These are phyloP conservation scores for Octonoba sinensis DNA, from an alignment of 2,888 invertebrate species.

Conservation along the genomic window DNA sequence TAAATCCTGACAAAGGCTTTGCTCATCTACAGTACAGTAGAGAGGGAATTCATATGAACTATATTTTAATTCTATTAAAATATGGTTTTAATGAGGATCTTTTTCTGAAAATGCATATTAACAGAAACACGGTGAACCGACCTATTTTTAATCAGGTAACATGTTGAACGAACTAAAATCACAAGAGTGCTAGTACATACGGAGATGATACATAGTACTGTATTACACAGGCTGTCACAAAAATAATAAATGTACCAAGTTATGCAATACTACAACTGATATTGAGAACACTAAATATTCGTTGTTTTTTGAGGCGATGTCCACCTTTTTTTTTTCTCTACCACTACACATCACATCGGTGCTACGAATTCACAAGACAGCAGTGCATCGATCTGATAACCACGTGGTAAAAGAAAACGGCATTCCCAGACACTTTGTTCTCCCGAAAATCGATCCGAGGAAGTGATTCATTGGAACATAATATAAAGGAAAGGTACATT, in stretches of 20 bases:
- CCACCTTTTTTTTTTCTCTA: slow-evolving; percentile 48
- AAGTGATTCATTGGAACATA: background rate
- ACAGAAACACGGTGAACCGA: no score
- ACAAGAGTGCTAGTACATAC: slow-evolving; percentile 16
- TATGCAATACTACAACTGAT: slow-evolving; percentile 51
- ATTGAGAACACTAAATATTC: slow-evolving; percentile 60
- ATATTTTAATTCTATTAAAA: no score
- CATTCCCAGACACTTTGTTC: slow-evolving; percentile 14
- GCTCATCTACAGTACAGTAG: no score
- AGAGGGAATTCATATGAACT: no score
- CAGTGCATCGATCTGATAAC: slow-evolving; percentile 8
- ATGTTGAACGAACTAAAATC: slow-evolving; percentile 17
- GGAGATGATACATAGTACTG: slow-evolving; percentile 20
- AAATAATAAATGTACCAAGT: slow-evolving; percentile 47
- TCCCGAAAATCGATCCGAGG: slow-evolving; percentile 44
- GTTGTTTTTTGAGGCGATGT: slow-evolving; percentile 60
- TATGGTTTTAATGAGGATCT: no score
- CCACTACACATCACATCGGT: slow-evolving; percentile 33
- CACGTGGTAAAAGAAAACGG: slow-evolving; percentile 17
- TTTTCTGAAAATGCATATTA: no score
- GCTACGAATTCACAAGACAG: slow-evolving; percentile 47
- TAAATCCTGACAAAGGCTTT: no score
- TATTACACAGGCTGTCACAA: slow-evolving; percentile 40
- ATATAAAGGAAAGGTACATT: no score
- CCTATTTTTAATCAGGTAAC: slow-evolving; percentile 1